Percentiles rank a stretch among this genome's conserved stretches.
phyloP scores from a whole-genome alignment of 1,140 invertebrate genomes.

The Calliphora vicina region DNA sequence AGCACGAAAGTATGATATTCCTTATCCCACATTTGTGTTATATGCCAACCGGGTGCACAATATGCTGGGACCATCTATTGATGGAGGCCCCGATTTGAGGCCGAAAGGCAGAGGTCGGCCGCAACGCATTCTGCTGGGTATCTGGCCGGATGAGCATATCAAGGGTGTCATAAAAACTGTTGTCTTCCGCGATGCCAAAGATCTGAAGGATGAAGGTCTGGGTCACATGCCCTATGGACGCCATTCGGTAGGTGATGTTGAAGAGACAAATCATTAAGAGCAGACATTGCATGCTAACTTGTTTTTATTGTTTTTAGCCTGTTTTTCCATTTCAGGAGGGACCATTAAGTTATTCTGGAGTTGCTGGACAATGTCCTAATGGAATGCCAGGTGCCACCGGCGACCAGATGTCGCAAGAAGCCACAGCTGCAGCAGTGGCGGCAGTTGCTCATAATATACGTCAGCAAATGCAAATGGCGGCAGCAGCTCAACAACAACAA shows the following conservation, averaged over 20 bases:
- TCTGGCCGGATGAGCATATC: constrained; percentile 93
- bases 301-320: constrained; percentile 47
- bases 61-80: constrained; percentile 89
- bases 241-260: constrained; percentile 56
- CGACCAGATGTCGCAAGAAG: constrained; percentile 60
- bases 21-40: constrained; percentile 91
- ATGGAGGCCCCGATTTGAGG: constrained; percentile 85
- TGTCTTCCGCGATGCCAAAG: constrained; percentile 83
- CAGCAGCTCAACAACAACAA: constrained; percentile 67
- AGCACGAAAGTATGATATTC: constrained; percentile 91
- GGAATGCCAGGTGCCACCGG: constrained; percentile 42
- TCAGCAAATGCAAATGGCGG: constrained; percentile 78
- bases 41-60: constrained; percentile 95
- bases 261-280: background rate
- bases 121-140: constrained; percentile 86
- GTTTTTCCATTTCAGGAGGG: constrained; percentile 61
- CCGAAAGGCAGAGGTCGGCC: constrained; percentile 90
- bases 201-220: constrained; percentile 74
- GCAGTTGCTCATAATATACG: constrained; percentile 70
- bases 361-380: constrained; percentile 41
- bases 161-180: constrained; percentile 89
- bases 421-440: constrained; percentile 58
- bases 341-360: constrained; percentile 56
- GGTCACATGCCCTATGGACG: constrained; percentile 56
- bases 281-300: constrained; percentile 17